phyloP scores from a whole-genome alignment of 1,140 invertebrate genomes.

The Caenorhabditis brenneri region DNA sequence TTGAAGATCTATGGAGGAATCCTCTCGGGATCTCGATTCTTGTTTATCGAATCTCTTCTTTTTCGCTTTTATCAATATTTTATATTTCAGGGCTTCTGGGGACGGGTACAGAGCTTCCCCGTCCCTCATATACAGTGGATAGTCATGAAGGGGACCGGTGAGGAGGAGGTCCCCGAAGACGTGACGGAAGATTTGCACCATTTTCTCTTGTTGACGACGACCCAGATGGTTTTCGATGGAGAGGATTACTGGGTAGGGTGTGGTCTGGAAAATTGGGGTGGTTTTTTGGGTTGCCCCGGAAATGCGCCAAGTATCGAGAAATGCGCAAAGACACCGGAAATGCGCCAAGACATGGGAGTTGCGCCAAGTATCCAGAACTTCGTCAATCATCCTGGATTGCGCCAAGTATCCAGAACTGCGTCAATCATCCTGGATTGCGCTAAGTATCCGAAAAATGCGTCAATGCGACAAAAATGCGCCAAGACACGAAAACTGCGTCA shows the following conservation, averaged over 20 bases:
- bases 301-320: no score
- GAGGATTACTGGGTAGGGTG: conserved; percentile 93
- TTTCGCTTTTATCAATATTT: conserved; percentile 98
- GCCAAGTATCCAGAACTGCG: no score
- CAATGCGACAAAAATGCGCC: no score
- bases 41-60: conserved; percentile 71
- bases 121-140: conserved; percentile 78
- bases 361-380: no score
- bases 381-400: no score
- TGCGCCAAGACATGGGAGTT: no score
- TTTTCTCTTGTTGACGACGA: conserved; percentile 80
- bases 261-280: conserved; percentile 74
- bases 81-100: conserved; percentile 83
- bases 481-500: no score
- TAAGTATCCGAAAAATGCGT: neutral
- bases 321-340: no score
- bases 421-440: no score
- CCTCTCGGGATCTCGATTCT: neutral
- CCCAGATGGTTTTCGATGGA: conserved; percentile 96
- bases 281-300: no score
- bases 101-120: conserved; percentile 81
- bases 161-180: conserved; percentile 90
- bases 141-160: conserved; percentile 84
- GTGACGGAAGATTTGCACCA: conserved; percentile 97
- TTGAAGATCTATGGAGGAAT: neutral